Conservation (phyloP, 2,888 invertebrate species). For the Ectropis crepuscularia region DNA sequence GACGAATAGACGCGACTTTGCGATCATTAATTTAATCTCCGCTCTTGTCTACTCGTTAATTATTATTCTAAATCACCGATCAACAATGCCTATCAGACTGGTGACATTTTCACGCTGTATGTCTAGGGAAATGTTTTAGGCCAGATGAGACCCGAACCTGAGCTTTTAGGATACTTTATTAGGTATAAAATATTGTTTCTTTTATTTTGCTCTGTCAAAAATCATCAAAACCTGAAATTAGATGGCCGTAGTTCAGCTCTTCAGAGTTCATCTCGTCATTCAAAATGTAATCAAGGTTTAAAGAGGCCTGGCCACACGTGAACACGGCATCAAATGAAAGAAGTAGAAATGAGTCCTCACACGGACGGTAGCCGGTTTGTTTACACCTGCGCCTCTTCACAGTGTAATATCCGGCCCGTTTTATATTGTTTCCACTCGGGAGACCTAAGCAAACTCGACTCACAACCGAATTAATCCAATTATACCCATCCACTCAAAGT, state of each 20-base stretch:
- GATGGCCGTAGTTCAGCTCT: neutral
- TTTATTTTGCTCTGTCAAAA: too few relatives aligned
- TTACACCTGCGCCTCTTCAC: constrained; percentile 76
- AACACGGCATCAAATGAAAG: constrained; percentile 58
- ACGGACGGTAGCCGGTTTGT: constrained; percentile 62
- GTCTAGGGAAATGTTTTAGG: too few relatives aligned
- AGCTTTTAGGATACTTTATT: too few relatives aligned
- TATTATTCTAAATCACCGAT: too few relatives aligned
- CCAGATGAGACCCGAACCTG: too few relatives aligned
- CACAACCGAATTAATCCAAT: constrained; percentile 74
- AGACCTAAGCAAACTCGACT: constrained; percentile 76
- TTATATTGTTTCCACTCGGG: constrained; percentile 73
- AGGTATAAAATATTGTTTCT: too few relatives aligned
- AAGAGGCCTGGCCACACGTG: constrained; percentile 17
- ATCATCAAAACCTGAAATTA: too few relatives aligned
- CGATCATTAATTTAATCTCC: too few relatives aligned
- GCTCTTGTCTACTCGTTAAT: too few relatives aligned
- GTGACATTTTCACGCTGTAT: too few relatives aligned
- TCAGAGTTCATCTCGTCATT: constrained; percentile 8
- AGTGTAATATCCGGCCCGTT: constrained; percentile 79
- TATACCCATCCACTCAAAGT: constrained; percentile 63
- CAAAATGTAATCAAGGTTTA: constrained; percentile 30
- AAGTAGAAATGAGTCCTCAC: constrained; percentile 64
- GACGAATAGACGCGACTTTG: too few relatives aligned
- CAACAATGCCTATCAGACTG: too few relatives aligned